phyloP scores from a whole-genome alignment of 2,113 vertebrate genomes.

The Apodemus speciosus region DNA sequence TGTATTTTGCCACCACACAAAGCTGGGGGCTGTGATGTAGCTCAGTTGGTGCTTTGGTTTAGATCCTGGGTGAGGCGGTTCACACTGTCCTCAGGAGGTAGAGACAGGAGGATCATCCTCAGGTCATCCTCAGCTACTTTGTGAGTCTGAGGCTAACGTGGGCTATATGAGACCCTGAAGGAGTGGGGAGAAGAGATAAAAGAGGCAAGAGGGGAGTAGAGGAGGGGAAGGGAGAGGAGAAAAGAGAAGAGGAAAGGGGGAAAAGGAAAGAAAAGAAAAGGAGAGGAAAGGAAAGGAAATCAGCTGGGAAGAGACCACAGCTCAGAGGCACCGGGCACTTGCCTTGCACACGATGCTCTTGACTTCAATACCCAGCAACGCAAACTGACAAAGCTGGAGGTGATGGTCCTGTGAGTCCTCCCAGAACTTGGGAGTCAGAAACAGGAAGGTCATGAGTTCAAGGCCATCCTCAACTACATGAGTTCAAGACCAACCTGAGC shows the following conservation, averaged over 20 bases:
- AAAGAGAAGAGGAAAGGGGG: too few relatives aligned
- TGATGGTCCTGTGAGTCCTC: neutral
- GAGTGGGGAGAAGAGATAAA: neutral
- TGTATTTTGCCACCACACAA: neutral
- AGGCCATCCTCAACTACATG: neutral
- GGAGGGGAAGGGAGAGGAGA: too few relatives aligned
- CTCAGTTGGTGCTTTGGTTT: neutral
- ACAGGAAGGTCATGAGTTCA: neutral
- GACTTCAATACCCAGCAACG: neutral
- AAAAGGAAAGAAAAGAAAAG: neutral
- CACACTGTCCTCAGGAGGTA: neutral
- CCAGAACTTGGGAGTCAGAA: neutral
- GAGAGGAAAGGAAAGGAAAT: too few relatives aligned
- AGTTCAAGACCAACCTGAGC: neutral
- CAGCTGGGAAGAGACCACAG: neutral
- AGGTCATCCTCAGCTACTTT: neutral
- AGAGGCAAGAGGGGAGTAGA: too few relatives aligned
- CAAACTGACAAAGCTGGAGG: neutral
- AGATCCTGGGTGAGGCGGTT: neutral
- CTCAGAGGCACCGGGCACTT: too few relatives aligned
- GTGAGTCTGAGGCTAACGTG: neutral
- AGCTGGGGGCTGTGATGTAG: neutral
- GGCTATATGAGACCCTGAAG: neutral
- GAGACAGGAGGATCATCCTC: too few relatives aligned
- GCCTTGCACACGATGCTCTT: neutral